A percentile compares a stretch with the other conserved stretches of the same genome.
Conservation (phyloP, 2,888 invertebrate genomes). For the Leptarthrus brevirostris region DNA sequence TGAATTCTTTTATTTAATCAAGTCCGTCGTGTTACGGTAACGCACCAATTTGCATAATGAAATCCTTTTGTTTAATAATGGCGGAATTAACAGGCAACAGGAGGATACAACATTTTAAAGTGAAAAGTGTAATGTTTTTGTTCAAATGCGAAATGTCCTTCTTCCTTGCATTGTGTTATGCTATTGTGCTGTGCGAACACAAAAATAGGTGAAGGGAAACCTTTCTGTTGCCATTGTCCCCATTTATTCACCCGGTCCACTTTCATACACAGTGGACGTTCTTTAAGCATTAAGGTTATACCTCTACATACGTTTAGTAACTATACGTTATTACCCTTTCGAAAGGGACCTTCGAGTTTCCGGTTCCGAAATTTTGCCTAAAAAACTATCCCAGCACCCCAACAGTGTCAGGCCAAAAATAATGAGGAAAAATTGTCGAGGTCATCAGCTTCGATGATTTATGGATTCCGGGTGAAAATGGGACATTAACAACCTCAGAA, state of each 20-base stretch:
- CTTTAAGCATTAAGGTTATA: too few species aligned
- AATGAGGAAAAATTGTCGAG: conserved; percentile 37
- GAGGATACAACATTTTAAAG: conserved; percentile 27
- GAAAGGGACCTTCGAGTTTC: conserved; percentile 2
- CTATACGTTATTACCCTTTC: neutral
- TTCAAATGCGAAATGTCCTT: neutral
- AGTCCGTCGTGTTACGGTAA: neutral
- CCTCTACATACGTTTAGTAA: too few species aligned
- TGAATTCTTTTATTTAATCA: conserved; percentile 32
- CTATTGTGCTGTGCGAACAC: neutral
- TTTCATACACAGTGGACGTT: too few species aligned
- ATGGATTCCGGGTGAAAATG: conserved; percentile 17
- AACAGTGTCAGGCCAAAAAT: neutral
- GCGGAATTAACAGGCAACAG: conserved; percentile 28
- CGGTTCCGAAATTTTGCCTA: neutral
- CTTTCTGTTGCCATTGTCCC: too few species aligned
- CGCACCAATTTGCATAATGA: conserved; percentile 33
- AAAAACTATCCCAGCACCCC: conserved; percentile 19
- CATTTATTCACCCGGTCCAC: too few species aligned
- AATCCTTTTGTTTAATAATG: conserved; percentile 30
- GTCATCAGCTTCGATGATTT: conserved; percentile 34
- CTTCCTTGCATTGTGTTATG: neutral
- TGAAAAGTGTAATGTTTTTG: neutral
- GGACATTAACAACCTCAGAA: conserved; percentile 16
- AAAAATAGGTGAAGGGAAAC: too few species aligned